Conservation (phyloP, 2,797 vertebrate genomes). For the Lepus oiostolus region DNA sequence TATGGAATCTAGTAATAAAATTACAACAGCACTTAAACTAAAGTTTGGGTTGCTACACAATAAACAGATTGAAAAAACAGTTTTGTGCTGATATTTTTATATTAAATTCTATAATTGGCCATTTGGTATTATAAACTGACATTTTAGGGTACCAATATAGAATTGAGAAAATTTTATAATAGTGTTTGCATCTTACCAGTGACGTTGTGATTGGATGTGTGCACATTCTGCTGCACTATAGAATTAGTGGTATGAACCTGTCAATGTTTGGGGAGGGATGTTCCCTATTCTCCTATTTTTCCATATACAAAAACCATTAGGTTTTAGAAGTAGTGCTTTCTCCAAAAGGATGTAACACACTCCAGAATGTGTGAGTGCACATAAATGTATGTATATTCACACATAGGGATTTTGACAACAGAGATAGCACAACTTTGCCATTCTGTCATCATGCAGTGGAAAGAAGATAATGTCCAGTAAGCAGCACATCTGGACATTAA, state of each 20-base stretch:
- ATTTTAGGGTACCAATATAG: conserved; percentile 84
- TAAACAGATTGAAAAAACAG: conserved; percentile 90
- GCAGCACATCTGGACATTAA: conserved; percentile 57
- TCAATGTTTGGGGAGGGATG: conserved; percentile 71
- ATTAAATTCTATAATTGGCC: conserved; percentile 87
- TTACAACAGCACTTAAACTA: conserved; percentile 86
- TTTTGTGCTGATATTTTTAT: conserved; percentile 92
- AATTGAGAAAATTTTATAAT: conserved; percentile 84
- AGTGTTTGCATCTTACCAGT: conserved; percentile 82
- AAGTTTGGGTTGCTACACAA: conserved; percentile 88
- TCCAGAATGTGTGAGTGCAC: not conserved
- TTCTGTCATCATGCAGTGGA: conserved; percentile 62
- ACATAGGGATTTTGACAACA: conserved; percentile 65
- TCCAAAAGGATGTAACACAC: conserved; percentile 67
- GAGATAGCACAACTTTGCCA: conserved; percentile 26
- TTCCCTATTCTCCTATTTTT: conserved; percentile 80
- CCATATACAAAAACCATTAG: conserved; percentile 73
- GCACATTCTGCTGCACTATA: conserved; percentile 82
- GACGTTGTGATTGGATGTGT: conserved; percentile 88
- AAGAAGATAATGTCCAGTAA: conserved; percentile 71
- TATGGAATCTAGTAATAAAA: conserved; percentile 88
- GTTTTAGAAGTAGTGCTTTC: conserved; percentile 66
- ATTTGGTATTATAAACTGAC: conserved; percentile 87
- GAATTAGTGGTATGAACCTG: conserved; percentile 79
- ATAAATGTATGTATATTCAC: conserved; percentile 8